These are phyloP conservation scores for Furcifer pardalis DNA, from an alignment of 2,797 vertebrate genomes.

Conservation along the genomic window DNA sequence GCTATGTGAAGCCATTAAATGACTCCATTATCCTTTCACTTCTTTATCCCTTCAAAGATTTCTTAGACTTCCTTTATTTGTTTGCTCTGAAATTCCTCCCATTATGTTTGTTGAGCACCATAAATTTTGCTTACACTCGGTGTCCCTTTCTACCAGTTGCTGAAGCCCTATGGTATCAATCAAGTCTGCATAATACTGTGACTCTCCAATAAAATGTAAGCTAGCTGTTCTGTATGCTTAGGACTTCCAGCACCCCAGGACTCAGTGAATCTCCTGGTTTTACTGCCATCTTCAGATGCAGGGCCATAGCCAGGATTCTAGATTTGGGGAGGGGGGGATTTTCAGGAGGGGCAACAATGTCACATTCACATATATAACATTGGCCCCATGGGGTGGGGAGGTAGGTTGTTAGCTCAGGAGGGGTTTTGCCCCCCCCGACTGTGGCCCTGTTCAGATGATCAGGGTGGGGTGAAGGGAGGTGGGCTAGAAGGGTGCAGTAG, in stretches of 20 bases:
- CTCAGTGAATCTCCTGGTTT: not conserved
- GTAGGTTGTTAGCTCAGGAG: too few species aligned
- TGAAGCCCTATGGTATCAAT: not conserved
- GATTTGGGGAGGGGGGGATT: too few species aligned
- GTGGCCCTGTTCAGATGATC: too few species aligned
- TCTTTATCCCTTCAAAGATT: constrained; percentile 77
- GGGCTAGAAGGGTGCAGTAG: not conserved
- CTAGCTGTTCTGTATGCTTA: not conserved
- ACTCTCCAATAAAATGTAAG: not conserved
- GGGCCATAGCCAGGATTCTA: too few species aligned
- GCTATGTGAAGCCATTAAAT: constrained; percentile 84
- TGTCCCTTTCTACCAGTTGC: not conserved
- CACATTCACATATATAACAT: too few species aligned
- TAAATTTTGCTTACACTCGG: not conserved
- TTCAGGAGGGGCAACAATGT: too few species aligned
- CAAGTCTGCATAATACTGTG: not conserved
- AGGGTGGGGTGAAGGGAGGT: not conserved
- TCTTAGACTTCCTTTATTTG: constrained; percentile 59
- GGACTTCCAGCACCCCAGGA: not conserved
- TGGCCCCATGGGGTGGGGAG: too few species aligned
- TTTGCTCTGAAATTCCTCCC: constrained; percentile 26
- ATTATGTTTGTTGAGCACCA: constrained; percentile 36
- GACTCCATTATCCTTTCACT: constrained; percentile 81
- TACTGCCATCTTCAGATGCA: not conserved
- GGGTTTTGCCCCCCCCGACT: too few species aligned